phyloP scores from a whole-genome alignment of 2,888 invertebrate genomes.

The Vesta saturnalis region DNA sequence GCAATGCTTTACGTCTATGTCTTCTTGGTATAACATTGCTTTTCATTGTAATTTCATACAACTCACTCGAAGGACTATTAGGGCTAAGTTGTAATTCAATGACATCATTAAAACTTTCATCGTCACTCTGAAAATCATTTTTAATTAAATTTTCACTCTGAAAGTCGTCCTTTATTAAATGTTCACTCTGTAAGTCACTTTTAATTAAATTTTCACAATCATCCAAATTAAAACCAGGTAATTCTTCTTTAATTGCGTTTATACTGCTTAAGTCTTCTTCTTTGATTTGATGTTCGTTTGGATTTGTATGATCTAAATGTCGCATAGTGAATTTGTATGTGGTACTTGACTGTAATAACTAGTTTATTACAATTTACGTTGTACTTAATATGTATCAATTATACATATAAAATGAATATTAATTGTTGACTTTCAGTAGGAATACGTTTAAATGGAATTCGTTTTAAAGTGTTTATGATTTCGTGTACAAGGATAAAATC shows the following conservation, averaged over 20 bases:
- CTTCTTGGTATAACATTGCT: slow-evolving; percentile 44
- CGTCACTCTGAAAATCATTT: slow-evolving; percentile 39
- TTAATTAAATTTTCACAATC: slow-evolving; percentile 44
- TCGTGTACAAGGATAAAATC: no score
- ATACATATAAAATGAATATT: neutral
- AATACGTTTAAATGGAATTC: no score
- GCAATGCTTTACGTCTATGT: slow-evolving; percentile 54
- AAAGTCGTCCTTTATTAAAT: no score
- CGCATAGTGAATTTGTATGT: slow-evolving; percentile 30
- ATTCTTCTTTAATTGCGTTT: slow-evolving; percentile 49
- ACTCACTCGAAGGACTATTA: slow-evolving; percentile 36
- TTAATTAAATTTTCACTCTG: neutral
- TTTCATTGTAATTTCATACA: slow-evolving; percentile 37
- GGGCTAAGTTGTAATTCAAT: slow-evolving; percentile 41
- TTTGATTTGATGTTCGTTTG: slow-evolving; percentile 31
- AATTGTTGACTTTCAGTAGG: no score
- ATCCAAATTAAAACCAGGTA: slow-evolving; percentile 44
- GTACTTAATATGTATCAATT: neutral
- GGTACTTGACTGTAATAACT: no score
- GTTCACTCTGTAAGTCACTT: no score
- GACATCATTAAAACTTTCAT: slow-evolving; percentile 33
- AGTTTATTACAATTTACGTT: no score
- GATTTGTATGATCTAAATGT: slow-evolving; percentile 35
- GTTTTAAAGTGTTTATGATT: no score
- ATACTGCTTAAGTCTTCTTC: slow-evolving; percentile 44